These are phyloP conservation scores for Danio albolineatus DNA, from an alignment of 2,797 vertebrate species.

Conservation along the genomic window DNA sequence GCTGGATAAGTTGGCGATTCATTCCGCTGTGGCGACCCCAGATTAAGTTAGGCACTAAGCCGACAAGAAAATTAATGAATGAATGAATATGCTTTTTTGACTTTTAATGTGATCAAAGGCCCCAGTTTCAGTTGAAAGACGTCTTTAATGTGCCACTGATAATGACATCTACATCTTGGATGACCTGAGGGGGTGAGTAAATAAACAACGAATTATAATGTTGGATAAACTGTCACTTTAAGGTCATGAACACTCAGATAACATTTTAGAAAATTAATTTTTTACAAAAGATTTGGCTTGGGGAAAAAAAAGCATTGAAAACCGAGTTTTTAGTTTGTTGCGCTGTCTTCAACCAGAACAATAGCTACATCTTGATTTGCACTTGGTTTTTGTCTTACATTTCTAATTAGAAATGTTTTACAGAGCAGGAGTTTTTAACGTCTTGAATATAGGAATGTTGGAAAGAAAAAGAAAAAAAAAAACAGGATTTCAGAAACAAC, in stretches of 20 bases:
- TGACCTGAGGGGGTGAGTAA: no score
- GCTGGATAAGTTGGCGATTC: no score
- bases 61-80: no score
- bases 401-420: slow-evolving; percentile 2
- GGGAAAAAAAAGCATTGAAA: slow-evolving; percentile 2
- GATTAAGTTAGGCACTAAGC: no score
- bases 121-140: no score
- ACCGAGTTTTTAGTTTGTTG: background rate
- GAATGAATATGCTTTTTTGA: no score
- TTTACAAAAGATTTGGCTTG: background rate
- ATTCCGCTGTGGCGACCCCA: no score
- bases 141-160: no score
- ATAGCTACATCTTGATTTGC: slow-evolving; percentile 2
- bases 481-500: slow-evolving; percentile 29
- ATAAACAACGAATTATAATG: no score
- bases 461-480: background rate
- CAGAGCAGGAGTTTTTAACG: no score
- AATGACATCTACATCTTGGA: no score
- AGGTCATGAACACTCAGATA: background rate
- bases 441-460: slow-evolving; percentile 6
- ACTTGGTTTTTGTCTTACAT: background rate
- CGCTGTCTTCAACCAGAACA: background rate
- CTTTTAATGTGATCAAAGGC: no score
- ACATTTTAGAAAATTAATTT: background rate
- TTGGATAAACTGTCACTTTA: background rate